Percentiles rank a stretch among this genome's conserved stretches.
These are phyloP conservation scores for Gymnosoma rotundatum DNA, from an alignment of 2,888 invertebrate species.

Conservation along the genomic window DNA sequence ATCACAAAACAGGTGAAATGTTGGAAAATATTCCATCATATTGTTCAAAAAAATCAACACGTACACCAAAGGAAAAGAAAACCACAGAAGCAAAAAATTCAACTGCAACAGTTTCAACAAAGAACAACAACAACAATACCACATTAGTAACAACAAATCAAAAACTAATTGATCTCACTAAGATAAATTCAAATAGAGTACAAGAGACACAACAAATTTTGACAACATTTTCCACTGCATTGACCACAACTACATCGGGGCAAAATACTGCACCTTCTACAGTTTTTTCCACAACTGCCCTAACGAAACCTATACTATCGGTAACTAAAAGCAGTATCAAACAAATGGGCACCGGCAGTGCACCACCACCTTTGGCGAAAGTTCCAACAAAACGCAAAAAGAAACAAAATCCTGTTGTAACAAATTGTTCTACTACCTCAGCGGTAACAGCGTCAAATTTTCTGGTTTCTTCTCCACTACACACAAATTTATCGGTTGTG, in stretches of 20 bases:
- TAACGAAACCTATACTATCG: slow-evolving; percentile 33
- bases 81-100: slow-evolving; percentile 72
- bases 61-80: slow-evolving; percentile 68
- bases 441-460: slow-evolving; percentile 35
- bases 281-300: slow-evolving; percentile 43
- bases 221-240: slow-evolving; percentile 39
- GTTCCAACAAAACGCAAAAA: slow-evolving; percentile 66
- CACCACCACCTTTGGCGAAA: slow-evolving; percentile 61
- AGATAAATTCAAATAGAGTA: slow-evolving; percentile 59
- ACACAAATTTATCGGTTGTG: slow-evolving; percentile 28
- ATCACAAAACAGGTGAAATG: slow-evolving; percentile 82
- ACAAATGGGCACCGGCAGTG: slow-evolving; percentile 8
- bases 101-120: not conserved
- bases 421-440: not conserved
- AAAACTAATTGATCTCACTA: slow-evolving; percentile 64
- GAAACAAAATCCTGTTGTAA: slow-evolving; percentile 39
- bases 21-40: slow-evolving; percentile 81
- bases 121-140: slow-evolving; percentile 25
- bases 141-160: slow-evolving; percentile 32
- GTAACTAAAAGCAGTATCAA: slow-evolving; percentile 25
- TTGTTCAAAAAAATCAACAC: slow-evolving; percentile 80
- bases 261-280: slow-evolving; percentile 37
- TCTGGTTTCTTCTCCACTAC: slow-evolving; percentile 25
- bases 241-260: slow-evolving; percentile 29
- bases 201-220: slow-evolving; percentile 38